Evolutionary conservation across 2,113 vertebrate species (phyloP).

Genomic region (Hemiprocne comata): DNA sequence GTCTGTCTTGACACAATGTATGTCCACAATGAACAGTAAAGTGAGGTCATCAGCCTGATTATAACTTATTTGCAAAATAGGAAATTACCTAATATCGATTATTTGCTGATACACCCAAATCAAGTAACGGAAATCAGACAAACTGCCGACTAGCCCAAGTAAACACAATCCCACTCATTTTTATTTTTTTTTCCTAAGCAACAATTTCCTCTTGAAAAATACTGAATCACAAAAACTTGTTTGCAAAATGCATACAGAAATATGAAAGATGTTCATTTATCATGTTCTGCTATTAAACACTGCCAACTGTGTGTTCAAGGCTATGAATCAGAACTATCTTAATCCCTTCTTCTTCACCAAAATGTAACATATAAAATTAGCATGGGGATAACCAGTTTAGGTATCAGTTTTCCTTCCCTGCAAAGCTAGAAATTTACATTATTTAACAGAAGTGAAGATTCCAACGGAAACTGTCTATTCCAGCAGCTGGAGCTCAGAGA

Average conservation of each 20-base stretch:
- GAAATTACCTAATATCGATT: neutral
- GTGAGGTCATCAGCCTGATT: neutral
- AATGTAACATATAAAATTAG: neutral
- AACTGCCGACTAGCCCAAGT: neutral
- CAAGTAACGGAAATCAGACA: neutral
- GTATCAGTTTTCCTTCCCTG: neutral
- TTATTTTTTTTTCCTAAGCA: neutral
- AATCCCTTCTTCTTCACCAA: neutral
- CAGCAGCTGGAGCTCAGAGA: neutral
- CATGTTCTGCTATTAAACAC: neutral
- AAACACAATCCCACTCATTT: neutral
- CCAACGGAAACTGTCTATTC: neutral
- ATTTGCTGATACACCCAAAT: neutral
- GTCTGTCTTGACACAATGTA: neutral
- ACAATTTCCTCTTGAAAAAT: neutral
- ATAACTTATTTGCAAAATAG: neutral
- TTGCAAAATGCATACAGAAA: neutral
- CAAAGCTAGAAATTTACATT: neutral
- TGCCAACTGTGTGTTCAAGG: neutral
- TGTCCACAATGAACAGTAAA: neutral
- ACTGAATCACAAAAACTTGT: neutral
- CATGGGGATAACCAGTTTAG: neutral
- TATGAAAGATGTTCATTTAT: neutral
- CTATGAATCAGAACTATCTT: neutral
- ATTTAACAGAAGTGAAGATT: neutral